These are phyloP conservation scores for Forbesichthys agassizii DNA, from an alignment of 2,113 vertebrate species.

Conservation along the genomic window DNA sequence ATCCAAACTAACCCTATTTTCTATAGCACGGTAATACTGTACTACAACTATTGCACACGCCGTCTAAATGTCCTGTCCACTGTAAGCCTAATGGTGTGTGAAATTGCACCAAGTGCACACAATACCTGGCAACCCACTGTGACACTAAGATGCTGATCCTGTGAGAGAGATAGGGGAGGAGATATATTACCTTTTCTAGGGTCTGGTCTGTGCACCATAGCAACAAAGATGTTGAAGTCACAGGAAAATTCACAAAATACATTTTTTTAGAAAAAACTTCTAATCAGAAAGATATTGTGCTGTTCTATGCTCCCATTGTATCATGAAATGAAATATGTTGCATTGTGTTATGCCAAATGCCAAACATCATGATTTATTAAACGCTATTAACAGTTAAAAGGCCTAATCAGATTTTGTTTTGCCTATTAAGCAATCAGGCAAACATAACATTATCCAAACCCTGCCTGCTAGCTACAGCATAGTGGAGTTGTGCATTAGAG, in stretches of 20 bases:
- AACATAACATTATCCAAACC: not conserved
- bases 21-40: too few relatives aligned
- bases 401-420: not conserved
- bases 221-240: conserved; percentile 28
- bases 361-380: too few relatives aligned
- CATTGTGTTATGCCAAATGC: too few relatives aligned
- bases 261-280: not conserved
- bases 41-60: too few relatives aligned
- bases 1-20: not conserved
- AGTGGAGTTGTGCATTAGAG: not conserved
- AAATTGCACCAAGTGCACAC: conserved; percentile 19
- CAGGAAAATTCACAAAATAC: not conserved
- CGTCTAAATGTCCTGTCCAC: too few relatives aligned
- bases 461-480: not conserved
- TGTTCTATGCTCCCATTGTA: too few relatives aligned
- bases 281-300: too few relatives aligned
- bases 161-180: conserved; percentile 31
- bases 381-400: not conserved
- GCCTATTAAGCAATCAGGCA: not conserved
- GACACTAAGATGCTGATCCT: conserved; percentile 32
- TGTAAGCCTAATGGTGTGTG: conserved; percentile 17
- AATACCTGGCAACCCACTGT: conserved; percentile 39
- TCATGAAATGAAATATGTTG: too few relatives aligned
- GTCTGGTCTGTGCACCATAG: conserved; percentile 27
- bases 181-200: conserved; percentile 43